Base-by-base conservation (phyloP, 2,888 invertebrate genomes). In the Norana najaformis region DNA sequence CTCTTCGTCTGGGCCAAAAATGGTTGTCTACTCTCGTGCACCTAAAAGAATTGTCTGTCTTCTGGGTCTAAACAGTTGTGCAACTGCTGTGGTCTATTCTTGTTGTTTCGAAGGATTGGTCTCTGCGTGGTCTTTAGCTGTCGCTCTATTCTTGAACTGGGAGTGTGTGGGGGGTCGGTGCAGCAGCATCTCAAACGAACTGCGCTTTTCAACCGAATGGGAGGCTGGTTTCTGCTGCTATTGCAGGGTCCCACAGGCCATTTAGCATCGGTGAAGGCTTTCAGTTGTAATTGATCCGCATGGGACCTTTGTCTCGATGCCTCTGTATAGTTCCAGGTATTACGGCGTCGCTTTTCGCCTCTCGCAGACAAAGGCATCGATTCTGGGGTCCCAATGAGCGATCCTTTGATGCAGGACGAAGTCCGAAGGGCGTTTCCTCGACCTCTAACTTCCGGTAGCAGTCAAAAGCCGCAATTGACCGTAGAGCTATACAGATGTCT, bases 351-450 rank as follows among this genome's bases (percentile, higher is more conserved):
- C 16, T n/a, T 20, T 5, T 47, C 47, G 47, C 47, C 23, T 47
- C 20, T 47, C 47, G 69, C 69, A 69, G 69, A 69, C 69, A 69
- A 69, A 69, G n/a, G n/a, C 30, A n/a, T 69, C 69, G 69, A 69
- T 69, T 69, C 69, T n/a, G 30, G n/a, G 8, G 8, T 16, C 1
- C 69, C 30, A 69, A 30, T 30, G 69, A 69, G 69, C 69, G 69
- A 69, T 8, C 69, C 69, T 69, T 69, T 69, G 69, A 69, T 69
- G 69, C 69, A 8, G 69, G n/a, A 69, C n/a, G n/a, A 0, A 69
- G 69, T 69, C 69, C 69, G n/a, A 69, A 69, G 69, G 69, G 69
- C 69, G 69, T 30, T 69, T 69, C 69, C n/a, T 69, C 69, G 69
- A 69, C 69, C 30, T n/a, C 69, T 69, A 11, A 69, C 69, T 69